Percentiles rank a stretch among this genome's conserved stretches.
These are phyloP conservation scores for Diceros bicornis DNA, from an alignment of 2,797 vertebrate genomes.

Conservation along the genomic window DNA sequence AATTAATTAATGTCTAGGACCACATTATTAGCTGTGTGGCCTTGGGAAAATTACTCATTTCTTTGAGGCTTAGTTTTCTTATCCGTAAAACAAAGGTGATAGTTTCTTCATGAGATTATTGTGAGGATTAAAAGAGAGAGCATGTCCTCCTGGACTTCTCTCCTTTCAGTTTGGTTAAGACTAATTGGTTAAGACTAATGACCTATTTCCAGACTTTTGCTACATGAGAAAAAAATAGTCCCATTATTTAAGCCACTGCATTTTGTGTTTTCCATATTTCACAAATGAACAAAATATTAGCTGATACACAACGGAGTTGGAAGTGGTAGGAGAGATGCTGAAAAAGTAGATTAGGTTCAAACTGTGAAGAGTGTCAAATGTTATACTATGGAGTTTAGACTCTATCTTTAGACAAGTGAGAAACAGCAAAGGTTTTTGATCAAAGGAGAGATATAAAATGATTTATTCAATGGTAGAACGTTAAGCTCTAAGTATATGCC, in stretches of 20 bases:
- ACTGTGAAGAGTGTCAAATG: background rate
- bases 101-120: slow-evolving; percentile 18
- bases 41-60: slow-evolving; percentile 14
- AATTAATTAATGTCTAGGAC: slow-evolving; percentile 41
- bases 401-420: background rate
- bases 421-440: slow-evolving; percentile 32
- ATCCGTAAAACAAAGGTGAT: slow-evolving; percentile 5
- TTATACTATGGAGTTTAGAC: background rate
- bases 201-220: background rate
- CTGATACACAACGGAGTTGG: background rate
- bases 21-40: background rate
- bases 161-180: slow-evolving; percentile 22
- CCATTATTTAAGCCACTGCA: background rate
- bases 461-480: background rate
- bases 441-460: slow-evolving; percentile 7
- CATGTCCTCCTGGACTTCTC: background rate
- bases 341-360: background rate
- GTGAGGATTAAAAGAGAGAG: slow-evolving; percentile 47
- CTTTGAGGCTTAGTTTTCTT: slow-evolving; percentile 37
- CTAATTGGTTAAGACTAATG: background rate
- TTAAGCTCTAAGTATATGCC: slow-evolving; percentile 16
- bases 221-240: background rate
- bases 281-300: background rate
- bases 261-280: slow-evolving; percentile 46
- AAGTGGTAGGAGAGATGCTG: background rate